A percentile compares a stretch with the other conserved stretches of the same genome.
Conservation (phyloP, 2,888 invertebrate genomes). For the Drosophila meridiana region DNA sequence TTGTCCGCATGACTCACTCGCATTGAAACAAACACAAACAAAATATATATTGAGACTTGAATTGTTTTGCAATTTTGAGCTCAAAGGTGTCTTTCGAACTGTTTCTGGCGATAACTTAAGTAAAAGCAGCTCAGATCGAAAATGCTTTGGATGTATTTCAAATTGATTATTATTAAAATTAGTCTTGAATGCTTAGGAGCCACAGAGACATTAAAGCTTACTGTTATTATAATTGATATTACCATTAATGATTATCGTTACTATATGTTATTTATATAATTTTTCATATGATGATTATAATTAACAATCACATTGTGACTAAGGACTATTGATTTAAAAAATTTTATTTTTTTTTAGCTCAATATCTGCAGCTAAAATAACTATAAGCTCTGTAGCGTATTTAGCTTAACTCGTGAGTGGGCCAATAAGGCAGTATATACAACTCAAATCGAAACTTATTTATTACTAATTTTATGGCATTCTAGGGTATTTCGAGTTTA, state of each 20-base stretch:
- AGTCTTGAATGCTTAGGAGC: not conserved
- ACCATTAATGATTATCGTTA: not conserved
- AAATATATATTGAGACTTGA: not conserved
- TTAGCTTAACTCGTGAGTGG: too few relatives aligned
- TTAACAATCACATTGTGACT: not conserved
- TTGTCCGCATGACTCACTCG: slow-evolving; percentile 18
- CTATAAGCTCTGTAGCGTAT: too few relatives aligned
- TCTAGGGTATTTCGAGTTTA: too few relatives aligned
- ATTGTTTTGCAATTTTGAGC: not conserved
- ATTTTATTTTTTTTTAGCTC: too few relatives aligned
- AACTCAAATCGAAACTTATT: too few relatives aligned
- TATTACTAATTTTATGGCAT: too few relatives aligned
- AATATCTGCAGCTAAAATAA: too few relatives aligned
- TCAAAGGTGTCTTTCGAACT: not conserved
- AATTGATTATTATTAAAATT: too few relatives aligned
- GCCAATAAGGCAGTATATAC: too few relatives aligned
- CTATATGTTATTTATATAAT: not conserved
- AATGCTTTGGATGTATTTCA: too few relatives aligned
- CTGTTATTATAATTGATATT: not conserved
- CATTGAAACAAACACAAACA: not conserved
- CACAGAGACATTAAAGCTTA: not conserved
- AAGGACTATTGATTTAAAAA: too few relatives aligned
- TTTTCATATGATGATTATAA: not conserved
- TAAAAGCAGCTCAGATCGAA: not conserved
- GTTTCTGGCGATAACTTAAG: not conserved